Evolutionary conservation across 2,113 vertebrate species (phyloP), one percentile per base, ranked within the genome.

Genomic region (Entomyzon cyanotis): DNA sequence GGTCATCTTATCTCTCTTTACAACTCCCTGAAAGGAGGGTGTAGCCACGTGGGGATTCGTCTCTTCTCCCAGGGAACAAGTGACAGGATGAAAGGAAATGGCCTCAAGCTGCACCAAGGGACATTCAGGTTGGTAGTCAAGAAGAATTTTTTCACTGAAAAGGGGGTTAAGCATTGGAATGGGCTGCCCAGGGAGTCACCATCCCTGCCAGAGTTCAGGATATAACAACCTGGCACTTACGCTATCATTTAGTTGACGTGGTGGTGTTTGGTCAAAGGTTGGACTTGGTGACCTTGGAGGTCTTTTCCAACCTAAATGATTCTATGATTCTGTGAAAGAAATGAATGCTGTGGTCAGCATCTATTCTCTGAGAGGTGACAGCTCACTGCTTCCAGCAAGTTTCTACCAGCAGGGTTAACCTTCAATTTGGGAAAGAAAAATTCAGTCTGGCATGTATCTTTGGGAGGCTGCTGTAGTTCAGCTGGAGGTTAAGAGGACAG

Each of bases 391-490:
- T 96, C 62, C 63, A 90, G 85, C 3, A 0, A 73, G 28, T 46
- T 92, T 91, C 67, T 83, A 86, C 70, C 62, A 74, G 33, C 50
- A 92, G 71, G 13, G 37, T 70, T 74, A 88, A 88, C 71, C 64
- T 80, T 90, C 90, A 90, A 0, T 80, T 85, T 92, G 55, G 75
- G 85, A 93, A 81, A 82, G 50, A 58, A 90, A 64, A 79, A 94
- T 80, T 67, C 71, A 76, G 67, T 76, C 71, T 90, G 85, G 59
- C 30, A 0, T 65, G 49, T 13, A 8, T 15, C 49, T 83, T 73
- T 79, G 75, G 31, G 91, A 95, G 28, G 28, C 67, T 89, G 77
- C 77, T 80, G 46, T 25, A 77, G 92, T 84, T 95, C 94, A 91
- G 47, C 55, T 63, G 41, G 55, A 90, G 88, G 63, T 91, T 93